Base-by-base conservation (phyloP, 2,888 invertebrate species). In the Tinea trinotella region DNA sequence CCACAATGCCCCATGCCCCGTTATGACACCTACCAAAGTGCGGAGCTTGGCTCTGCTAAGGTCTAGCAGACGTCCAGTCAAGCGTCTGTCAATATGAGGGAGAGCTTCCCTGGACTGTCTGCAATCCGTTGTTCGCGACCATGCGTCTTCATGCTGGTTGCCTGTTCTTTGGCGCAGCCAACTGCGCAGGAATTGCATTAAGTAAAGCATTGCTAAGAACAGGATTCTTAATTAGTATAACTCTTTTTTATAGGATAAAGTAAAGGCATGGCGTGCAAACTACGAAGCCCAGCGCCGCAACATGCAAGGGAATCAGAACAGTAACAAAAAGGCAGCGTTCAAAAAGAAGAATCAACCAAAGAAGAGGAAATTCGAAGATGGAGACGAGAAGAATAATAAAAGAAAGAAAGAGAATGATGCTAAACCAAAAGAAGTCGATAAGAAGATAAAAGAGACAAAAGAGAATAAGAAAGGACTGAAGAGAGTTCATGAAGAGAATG, bases 211-310 rank as follows among this genome's bases (percentile, higher is more conserved):
- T 22, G 22, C 22, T 22, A n/a, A n/a, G n/a, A n/a, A n/a, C n/a
- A n/a, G n/a, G n/a, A n/a, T n/a, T n/a, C n/a, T n/a, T n/a, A n/a
- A n/a, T n/a, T n/a, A n/a, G n/a, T n/a, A n/a, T n/a, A n/a, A n/a
- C n/a, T n/a, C n/a, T n/a, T n/a, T 10, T 59, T 63, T 57, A 0
- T 59, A 84, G 84, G 60, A 58, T 10, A 84, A 82, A 64, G 56
- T 74, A 3, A 73, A 76, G 62, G 76, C 80, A 61, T 85, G 84
- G 84, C 75, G 75, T 1, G 77, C 76, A 1, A 74, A 60, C 58
- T 84, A 81, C 59, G 76, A 81, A 66, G 71, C 71, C 0, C 75
- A 83, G 76, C 82, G 82, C 59, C 79, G 80, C 17, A 81, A 79
- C 58, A 10, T 30, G 9, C 30, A 30, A 2, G 30, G 30, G 7